A percentile compares a stretch with the other conserved stretches of the same genome.
Evolutionary conservation across 2,888 invertebrate species (phyloP).

Genomic region (Hoplodrina blanda): DNA sequence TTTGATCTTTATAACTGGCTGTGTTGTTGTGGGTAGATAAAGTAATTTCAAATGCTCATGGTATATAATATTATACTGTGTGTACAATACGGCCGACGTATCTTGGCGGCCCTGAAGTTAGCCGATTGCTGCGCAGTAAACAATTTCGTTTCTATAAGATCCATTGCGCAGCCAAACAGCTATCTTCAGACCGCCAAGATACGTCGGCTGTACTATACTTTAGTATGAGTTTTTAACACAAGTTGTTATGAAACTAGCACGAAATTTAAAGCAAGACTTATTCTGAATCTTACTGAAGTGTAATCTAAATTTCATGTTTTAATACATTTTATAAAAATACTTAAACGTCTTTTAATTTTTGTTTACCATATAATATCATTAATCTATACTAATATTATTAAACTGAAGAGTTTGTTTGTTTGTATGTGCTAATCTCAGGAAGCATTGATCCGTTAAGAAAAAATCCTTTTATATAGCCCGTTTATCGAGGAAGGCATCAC

Average conservation of each 20-base stretch:
- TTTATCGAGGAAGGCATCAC: too few species aligned
- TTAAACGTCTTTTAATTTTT: conserved; percentile 31
- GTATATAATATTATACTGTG: conserved; percentile 32
- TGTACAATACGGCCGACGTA: too few species aligned
- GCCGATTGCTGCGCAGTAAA: too few species aligned
- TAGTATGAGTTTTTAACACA: conserved; percentile 51
- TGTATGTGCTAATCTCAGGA: too few species aligned
- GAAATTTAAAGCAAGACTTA: conserved; percentile 68
- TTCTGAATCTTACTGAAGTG: conserved; percentile 71
- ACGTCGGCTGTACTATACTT: too few species aligned
- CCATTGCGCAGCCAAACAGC: too few species aligned
- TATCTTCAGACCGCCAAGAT: too few species aligned
- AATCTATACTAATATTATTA: not conserved
- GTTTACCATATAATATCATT: not conserved
- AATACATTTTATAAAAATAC: conserved; percentile 87
- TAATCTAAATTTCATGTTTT: conserved; percentile 86
- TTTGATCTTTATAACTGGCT: conserved; percentile 62
- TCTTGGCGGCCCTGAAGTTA: too few species aligned
- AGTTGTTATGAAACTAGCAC: conserved; percentile 64
- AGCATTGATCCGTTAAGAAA: too few species aligned
- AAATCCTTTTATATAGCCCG: too few species aligned
- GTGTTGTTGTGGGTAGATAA: conserved; percentile 59
- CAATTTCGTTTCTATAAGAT: too few species aligned
- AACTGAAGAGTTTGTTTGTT: too few species aligned
- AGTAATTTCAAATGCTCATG: conserved; percentile 40